Conservation (phyloP, 2,113 vertebrate genomes). For the Oreochromis tanganicae region DNA sequence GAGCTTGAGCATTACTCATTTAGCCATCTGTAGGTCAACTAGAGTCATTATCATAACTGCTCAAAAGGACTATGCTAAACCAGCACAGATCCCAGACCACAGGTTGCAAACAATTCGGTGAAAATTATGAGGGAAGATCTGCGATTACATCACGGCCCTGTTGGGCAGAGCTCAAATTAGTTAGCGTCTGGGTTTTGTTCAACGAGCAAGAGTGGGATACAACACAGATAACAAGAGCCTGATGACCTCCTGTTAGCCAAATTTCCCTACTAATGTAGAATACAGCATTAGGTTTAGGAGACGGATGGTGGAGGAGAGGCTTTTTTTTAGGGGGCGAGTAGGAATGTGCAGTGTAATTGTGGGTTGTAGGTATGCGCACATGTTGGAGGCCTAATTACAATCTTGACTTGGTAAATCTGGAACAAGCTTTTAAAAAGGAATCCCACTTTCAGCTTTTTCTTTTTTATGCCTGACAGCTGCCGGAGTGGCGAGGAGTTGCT, state of each 20-base stretch:
- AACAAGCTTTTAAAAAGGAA: slow-evolving; percentile 48
- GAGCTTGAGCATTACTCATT: slow-evolving; percentile 34
- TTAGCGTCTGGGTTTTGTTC: slow-evolving; percentile 16
- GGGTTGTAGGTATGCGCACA: slow-evolving; percentile 61
- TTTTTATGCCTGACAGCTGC: slow-evolving; percentile 21
- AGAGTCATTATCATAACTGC: slow-evolving; percentile 32
- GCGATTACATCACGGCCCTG: neutral
- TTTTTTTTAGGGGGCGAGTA: slow-evolving; percentile 57
- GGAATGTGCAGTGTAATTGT: slow-evolving; percentile 59
- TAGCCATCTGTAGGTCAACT: slow-evolving; percentile 40
- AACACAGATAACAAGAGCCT: neutral
- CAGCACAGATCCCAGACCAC: neutral
- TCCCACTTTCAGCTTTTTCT: slow-evolving; percentile 34
- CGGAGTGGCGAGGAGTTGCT: slow-evolving; percentile 3
- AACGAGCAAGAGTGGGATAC: neutral
- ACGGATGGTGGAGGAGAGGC: neutral
- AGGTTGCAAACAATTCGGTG: slow-evolving; percentile 21
- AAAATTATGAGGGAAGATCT: slow-evolving; percentile 4
- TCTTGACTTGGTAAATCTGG: slow-evolving; percentile 59
- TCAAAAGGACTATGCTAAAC: slow-evolving; percentile 21
- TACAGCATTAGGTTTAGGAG: slow-evolving; percentile 1
- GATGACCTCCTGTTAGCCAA: neutral
- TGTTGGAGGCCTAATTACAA: slow-evolving; percentile 70
- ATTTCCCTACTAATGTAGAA: neutral
- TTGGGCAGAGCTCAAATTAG: slow-evolving; percentile 16